Evolutionary conservation across 2,888 invertebrate genomes (phyloP), one percentile per base, ranked within the genome.

Genomic region (Troides oblongomaculatus): DNA sequence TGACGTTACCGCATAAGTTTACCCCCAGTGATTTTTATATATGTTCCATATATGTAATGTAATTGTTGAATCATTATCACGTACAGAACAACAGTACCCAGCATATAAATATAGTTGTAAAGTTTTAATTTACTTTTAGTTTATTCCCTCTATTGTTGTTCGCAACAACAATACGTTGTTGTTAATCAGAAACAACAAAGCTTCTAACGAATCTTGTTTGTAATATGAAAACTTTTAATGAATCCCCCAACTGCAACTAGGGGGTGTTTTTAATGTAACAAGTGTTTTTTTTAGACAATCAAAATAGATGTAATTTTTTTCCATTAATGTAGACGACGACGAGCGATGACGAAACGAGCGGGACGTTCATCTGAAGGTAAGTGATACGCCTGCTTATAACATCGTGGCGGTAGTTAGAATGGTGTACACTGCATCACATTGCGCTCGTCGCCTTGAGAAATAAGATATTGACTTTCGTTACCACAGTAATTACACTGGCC

Each of bases 51-150:
- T 5, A 50, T 50, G 17, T 50, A 50, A 50, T 7, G 2, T 17
- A 50, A 50, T 17, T 17, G 18, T 17, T 21, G 18, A 50, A 14
- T 50, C 17, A 50, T 17, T 50, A 14, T 17, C 50, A 50, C 10
- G 23, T 23, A 21, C 10, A 62, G 21, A 14, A 23, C n/a, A 21
- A 21, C 62, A 62, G 46, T 46, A 21, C 36, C 43, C 43, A 30
- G 30, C 23, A 30, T 5, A 21, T n/a, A 21, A 57, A 57, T 21
- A 59, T 59, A 25, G 59, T 25, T 25, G 23, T 46, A 43, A 62
- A 62, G 43, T 62, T 62, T 62, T 62, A 62, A 62, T 62, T 62
- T 43, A 43, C 21, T 62, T 62, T 62, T 21, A 62, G 62, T 62
- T 62, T 46, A 62, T 61, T 43, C 61, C 61, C 61, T n/a, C 43